These are phyloP conservation scores for Anguilla pacifica DNA, from an alignment of 2,797 vertebrate genomes.

Conservation along the genomic window DNA sequence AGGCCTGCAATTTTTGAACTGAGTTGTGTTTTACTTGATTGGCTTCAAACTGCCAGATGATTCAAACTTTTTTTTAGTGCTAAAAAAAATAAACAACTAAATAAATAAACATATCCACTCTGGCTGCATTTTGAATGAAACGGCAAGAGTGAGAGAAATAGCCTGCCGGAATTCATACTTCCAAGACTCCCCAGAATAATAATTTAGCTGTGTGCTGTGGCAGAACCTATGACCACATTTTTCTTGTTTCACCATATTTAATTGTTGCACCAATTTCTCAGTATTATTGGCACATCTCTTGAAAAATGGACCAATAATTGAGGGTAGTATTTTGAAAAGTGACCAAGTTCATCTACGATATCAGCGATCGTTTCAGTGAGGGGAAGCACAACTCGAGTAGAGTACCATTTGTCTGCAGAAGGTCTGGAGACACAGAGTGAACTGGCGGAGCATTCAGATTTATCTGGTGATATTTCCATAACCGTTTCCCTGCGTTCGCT, in stretches of 20 bases:
- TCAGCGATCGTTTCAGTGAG: slow-evolving; percentile 43
- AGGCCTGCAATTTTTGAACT: background rate
- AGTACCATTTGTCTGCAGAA: slow-evolving; percentile 48
- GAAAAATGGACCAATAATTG: slow-evolving; percentile 41
- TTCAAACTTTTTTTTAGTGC: slow-evolving; percentile 35
- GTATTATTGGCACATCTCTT: slow-evolving; percentile 41
- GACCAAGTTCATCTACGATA: background rate
- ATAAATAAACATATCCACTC: background rate
- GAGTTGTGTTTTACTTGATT: background rate
- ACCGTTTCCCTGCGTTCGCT: slow-evolving; percentile 52
- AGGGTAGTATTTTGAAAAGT: background rate
- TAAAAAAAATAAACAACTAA: slow-evolving; percentile 34
- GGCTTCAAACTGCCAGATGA: background rate
- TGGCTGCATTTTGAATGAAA: slow-evolving; percentile 62
- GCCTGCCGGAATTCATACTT: slow-evolving; percentile 62
- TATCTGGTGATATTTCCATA: slow-evolving; percentile 53
- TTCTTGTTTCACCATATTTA: slow-evolving; percentile 4
- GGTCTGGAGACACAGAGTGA: slow-evolving; percentile 37
- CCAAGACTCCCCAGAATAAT: slow-evolving; percentile 71
- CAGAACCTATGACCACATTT: background rate
- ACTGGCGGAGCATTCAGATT: slow-evolving; percentile 56
- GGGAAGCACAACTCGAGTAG: slow-evolving; percentile 58
- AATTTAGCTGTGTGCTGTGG: slow-evolving; percentile 63
- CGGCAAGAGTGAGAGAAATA: slow-evolving; percentile 53
- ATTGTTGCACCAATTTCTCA: background rate